Base-by-base conservation (phyloP, 2,888 invertebrate genomes). In the Dromius quadrimaculatus region DNA sequence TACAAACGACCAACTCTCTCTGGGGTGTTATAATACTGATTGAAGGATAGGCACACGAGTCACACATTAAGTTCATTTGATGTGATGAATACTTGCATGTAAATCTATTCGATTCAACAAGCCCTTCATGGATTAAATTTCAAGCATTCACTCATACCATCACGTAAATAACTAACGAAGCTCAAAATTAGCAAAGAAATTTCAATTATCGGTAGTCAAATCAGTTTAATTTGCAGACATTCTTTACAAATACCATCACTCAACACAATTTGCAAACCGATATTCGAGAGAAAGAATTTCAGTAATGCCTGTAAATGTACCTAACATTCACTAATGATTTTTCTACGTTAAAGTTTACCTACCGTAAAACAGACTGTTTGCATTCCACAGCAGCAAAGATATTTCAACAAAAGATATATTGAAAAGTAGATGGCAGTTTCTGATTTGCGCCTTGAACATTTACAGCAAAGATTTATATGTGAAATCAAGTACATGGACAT, bases 101-200 rank as follows among this genome's bases (percentile, higher is more conserved):
- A n/a, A n/a, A n/a, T n/a, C n/a, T n/a, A n/a, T n/a, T n/a, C n/a
- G n/a, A n/a, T n/a, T n/a, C n/a, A n/a, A n/a, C n/a, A n/a, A n/a
- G n/a, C n/a, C n/a, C n/a, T n/a, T n/a, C n/a, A n/a, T n/a, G n/a
- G n/a, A 54, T 54, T 23, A 23, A 54, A 54, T 54, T 54, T 13
- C 23, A 47, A 47, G 23, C 23, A 47, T 47, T 47, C 23, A 11
- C 47, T 45, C 20, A 47, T 47, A 13, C 47, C 11, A 22, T 19
- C 15, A 13, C 50, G 50, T 28, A 54, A 54, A 54, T 54, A 54
- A 54, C 50, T 54, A 22, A 54, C 28, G 28, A 28, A 54, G 28
- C 32, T 54, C 28, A 32, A 23, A 54, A 54, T 54, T 23, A 54
- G 28, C 50, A 54, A 54, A 54, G 50, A 54, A 54, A 54, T 54